Base-by-base conservation (phyloP, 2,888 invertebrate genomes). In the Hypena proboscidalis region DNA sequence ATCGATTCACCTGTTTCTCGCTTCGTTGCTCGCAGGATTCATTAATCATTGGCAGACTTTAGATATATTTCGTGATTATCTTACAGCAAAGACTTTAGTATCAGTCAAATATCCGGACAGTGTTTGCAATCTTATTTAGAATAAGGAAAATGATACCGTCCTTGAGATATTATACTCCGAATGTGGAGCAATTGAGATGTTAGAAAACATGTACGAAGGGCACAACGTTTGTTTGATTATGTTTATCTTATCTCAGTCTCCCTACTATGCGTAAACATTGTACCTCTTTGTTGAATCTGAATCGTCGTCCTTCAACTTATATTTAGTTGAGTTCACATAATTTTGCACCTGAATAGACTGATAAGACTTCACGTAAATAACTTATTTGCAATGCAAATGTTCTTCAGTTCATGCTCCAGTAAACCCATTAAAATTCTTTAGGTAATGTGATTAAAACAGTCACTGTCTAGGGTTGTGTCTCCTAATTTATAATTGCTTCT, bases 221-320 rank as follows among this genome's bases (percentile, higher is more conserved):
- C 40, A 47, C 36, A 46, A 26, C 50, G 54, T 58, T 51, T 64
- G 43, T 48, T 60, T 48, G 35, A 38, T 46, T 36, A 57, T 31
- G 45, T 38, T 61, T 67, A 73, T 71, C 72, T 70, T 70, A 69
- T 73, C 67, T 58, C 14, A 11, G 41, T 31, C 44, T 45, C 31
- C 46, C 19, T 29, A 35, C 40, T 41, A 31, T 27, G 42, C 30
- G 21, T 46, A 37, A 38, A 34, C 42, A 40, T n/a, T n/a, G n/a
- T n/a, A n/a, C 27, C 22, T 48, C 60, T 62, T 58, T 60, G 58
- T 63, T 61, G 42, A 57, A 53, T 35, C 46, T 56, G 52, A 60
- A 55, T 32, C 42, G 63, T 55, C 69, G 63, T 55, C 69, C 69
- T 71, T 73, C 69, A 71, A 71, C 69, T 65, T 59, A 25, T 8